Conservation (phyloP, 30 jellyfish, hydroid and myxozoan genomes). For the Chrysaora quinquecirrha region DNA sequence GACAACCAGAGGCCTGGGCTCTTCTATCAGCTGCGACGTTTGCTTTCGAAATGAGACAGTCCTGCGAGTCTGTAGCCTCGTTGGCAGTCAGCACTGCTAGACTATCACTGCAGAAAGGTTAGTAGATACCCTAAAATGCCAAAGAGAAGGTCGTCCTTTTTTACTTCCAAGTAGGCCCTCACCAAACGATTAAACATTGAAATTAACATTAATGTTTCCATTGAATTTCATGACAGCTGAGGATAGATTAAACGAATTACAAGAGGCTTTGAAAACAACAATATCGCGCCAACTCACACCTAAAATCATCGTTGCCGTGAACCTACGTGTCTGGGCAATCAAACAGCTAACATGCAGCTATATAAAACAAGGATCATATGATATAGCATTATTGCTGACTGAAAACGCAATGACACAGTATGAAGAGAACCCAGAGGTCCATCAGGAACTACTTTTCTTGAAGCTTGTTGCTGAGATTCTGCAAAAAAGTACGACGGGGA, state of each 20-base stretch:
- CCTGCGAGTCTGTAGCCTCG: neutral
- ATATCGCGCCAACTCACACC: conserved; percentile 42
- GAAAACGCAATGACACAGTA: conserved; percentile 60
- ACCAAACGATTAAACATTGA: too few relatives aligned
- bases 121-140: too few relatives aligned
- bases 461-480: conserved; percentile 29
- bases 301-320: conserved; percentile 33
- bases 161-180: too few relatives aligned
- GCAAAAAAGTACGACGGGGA: conserved; percentile 1
- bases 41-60: conserved; percentile 8
- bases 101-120: conserved; percentile 62
- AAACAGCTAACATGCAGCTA: conserved; percentile 45
- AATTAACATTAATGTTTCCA: too few relatives aligned
- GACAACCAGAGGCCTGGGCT: conserved; percentile 81
- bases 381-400: conserved; percentile 36
- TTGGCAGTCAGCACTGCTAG: conserved; percentile 56
- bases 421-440: conserved; percentile 19
- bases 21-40: conserved; percentile 75
- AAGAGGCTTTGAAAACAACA: conserved; percentile 51
- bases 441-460: conserved; percentile 18
- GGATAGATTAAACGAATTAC: conserved; percentile 24
- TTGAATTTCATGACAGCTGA: too few relatives aligned
- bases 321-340: conserved; percentile 39
- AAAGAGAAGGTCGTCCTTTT: too few relatives aligned
- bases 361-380: conserved; percentile 27